Percentiles rank a stretch among this genome's conserved stretches.
These are phyloP conservation scores for Ailurus styani DNA, from an alignment of 2,113 vertebrate species.

Conservation along the genomic window DNA sequence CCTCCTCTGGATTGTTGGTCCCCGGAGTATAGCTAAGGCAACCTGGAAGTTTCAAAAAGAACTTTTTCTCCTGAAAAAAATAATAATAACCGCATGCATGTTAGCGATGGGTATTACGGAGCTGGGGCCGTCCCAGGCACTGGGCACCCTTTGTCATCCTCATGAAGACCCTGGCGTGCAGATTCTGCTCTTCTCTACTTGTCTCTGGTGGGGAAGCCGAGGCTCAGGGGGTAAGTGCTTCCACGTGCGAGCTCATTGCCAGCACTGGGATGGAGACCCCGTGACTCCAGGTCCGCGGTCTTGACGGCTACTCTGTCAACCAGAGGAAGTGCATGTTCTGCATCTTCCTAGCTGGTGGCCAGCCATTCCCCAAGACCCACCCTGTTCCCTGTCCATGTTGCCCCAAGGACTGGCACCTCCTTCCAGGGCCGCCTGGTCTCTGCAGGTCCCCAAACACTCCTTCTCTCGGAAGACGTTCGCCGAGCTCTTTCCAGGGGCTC, in stretches of 20 bases:
- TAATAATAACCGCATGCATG: accelerated
- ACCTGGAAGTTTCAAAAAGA: neutral
- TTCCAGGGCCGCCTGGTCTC: neutral
- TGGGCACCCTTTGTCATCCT: neutral
- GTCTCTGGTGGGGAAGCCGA: neutral
- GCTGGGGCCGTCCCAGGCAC: neutral
- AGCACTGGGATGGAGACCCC: accelerated
- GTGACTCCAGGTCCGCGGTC: neutral
- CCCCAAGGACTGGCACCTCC: accelerated
- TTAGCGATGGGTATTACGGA: too few species aligned
- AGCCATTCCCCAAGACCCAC: neutral
- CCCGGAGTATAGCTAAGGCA: too few species aligned
- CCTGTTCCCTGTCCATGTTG: accelerated
- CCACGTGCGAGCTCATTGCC: accelerated
- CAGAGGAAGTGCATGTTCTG: neutral
- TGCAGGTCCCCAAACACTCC: neutral
- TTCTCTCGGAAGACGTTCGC: accelerated
- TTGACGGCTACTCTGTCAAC: neutral
- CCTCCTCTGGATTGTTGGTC: too few species aligned
- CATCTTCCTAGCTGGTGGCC: too few species aligned
- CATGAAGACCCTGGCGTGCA: accelerated
- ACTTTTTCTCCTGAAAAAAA: neutral
- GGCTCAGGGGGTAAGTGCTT: neutral
- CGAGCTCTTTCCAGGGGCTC: neutral
- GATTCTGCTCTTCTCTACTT: neutral